Percentiles rank a stretch among this genome's conserved stretches.
These are phyloP conservation scores for Thamnophis elegans DNA, from an alignment of 2,797 vertebrate species.

Conservation along the genomic window DNA sequence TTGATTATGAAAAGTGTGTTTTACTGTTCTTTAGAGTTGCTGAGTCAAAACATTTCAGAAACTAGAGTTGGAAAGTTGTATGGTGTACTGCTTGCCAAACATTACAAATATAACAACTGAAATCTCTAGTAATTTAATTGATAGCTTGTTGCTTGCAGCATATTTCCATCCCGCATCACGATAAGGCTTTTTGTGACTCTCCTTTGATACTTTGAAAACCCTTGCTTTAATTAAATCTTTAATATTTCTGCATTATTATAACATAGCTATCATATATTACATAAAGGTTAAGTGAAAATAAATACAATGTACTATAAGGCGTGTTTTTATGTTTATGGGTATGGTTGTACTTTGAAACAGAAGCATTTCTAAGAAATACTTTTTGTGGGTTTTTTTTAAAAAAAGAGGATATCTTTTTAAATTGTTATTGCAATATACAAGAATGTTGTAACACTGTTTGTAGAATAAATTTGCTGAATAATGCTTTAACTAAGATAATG, in stretches of 20 bases:
- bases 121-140: conserved; percentile 12
- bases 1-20: neutral
- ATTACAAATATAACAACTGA: neutral
- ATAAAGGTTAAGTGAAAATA: conserved; percentile 18
- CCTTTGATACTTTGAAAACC: neutral
- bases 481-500: conserved; percentile 49
- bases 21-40: neutral
- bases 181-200: neutral
- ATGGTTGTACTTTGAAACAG: conserved; percentile 57
- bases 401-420: conserved; percentile 40
- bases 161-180: neutral
- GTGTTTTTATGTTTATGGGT: conserved; percentile 66
- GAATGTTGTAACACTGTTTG: conserved; percentile 59
- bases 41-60: neutral
- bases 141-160: neutral
- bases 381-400: neutral
- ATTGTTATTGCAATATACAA: conserved; percentile 60
- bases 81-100: neutral
- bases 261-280: conserved; percentile 5
- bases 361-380: conserved; percentile 55
- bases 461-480: conserved; percentile 56
- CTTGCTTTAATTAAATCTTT: neutral
- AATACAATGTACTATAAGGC: conserved; percentile 41
- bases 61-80: conserved; percentile 7
- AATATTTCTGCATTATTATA: neutral